Base-by-base conservation (phyloP, 2,888 invertebrate species). In the Sphaeridia pumilis region DNA sequence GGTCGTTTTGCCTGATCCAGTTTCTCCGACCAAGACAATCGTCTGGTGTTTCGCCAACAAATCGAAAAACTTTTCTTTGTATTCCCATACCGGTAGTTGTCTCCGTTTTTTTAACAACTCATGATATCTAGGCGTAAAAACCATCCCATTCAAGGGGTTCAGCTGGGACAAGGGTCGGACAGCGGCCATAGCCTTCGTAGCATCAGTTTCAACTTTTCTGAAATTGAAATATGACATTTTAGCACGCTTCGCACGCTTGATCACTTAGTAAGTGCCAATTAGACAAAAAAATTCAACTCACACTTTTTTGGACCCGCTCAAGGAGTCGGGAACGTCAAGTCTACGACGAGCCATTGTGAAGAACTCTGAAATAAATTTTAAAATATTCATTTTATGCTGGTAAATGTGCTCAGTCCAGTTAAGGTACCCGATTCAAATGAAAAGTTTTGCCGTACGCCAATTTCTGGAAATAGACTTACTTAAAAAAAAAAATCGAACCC, bases 1-100 rank as follows among this genome's bases (percentile, higher is more conserved):
- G 12, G 98, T 98, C 0, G 98, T 98, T 75, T 99, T 99, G 0
- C 98, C 98, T 2, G 94, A 95, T n/a, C 98, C 98, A 0, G 95
- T 98, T 70, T 99, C 98, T 65, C 98, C 98, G 3, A 99, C 98
- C 0, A 98, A 75, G 1, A 97, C 94, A 25, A 95, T 87, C 59
- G 87, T 87, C 68, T 97, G 97, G 71, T 95, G 85, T 51, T 87
- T 84, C 59, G 82, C 82, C n/a, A 99, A 74, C 35, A 92, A 76
- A 65, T 93, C 81, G 84, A 93, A 87, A 71, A 99, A 99, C 72
- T 95, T 93, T 1, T 84, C 81, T 67, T 88, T 83, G 73, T 99
- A 97, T 69, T 99, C 97, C 79, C 97, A 98, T 0, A 99, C 98
- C 0, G 98, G 98, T 56, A 99, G 75, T 1, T 84, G 82, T 27